Percentiles rank a stretch among this genome's conserved stretches.
Evolutionary conservation across 2,113 vertebrate species (phyloP).

Genomic region (Pithys albifrons): DNA sequence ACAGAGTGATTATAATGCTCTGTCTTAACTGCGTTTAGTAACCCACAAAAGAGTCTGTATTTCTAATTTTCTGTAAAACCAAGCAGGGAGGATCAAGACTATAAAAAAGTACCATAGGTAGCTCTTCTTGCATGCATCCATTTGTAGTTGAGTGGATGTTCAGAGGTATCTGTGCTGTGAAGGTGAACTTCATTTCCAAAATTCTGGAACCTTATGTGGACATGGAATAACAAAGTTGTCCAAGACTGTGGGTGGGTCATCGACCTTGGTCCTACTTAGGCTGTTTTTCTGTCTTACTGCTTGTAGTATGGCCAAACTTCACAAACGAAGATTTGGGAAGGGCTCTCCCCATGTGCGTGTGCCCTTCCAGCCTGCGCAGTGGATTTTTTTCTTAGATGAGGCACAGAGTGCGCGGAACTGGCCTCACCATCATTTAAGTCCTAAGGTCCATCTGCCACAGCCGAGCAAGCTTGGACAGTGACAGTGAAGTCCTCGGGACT

Average conservation of each 20-base stretch:
- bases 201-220: accelerated
- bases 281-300: background rate
- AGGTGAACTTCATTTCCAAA: background rate
- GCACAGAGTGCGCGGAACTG: too few relatives aligned
- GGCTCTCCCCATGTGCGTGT: too few relatives aligned
- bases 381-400: too few relatives aligned
- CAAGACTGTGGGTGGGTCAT: accelerated
- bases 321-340: too few relatives aligned
- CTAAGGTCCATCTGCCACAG: too few relatives aligned
- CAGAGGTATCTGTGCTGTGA: background rate
- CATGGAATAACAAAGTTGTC: background rate
- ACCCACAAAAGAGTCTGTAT: background rate
- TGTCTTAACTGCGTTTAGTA: background rate
- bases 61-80: background rate
- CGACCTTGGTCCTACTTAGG: background rate
- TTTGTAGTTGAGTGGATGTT: background rate
- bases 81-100: background rate
- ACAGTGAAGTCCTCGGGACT: too few relatives aligned
- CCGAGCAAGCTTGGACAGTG: too few relatives aligned
- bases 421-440: too few relatives aligned
- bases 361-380: too few relatives aligned
- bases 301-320: background rate
- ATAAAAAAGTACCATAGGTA: background rate
- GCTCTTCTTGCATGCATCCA: background rate
- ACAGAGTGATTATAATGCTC: background rate